Conservation (phyloP, 2,113 vertebrate species). For the Bucco capensis region DNA sequence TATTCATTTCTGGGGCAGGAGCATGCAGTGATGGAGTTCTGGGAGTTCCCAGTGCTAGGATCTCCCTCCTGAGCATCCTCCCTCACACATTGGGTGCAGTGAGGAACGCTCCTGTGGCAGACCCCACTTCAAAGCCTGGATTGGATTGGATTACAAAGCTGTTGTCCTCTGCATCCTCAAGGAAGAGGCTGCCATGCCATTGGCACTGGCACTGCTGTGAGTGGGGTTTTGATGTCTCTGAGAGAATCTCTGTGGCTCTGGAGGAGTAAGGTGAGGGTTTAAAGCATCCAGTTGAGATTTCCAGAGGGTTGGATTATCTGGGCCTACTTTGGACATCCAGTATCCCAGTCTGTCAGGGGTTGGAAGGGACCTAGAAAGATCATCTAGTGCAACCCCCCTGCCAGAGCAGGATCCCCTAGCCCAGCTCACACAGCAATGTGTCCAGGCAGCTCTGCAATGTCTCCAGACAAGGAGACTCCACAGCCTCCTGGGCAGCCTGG, state of each 20-base stretch:
- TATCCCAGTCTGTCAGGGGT: too few species aligned
- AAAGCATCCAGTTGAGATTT: not conserved
- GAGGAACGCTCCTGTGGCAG: not conserved
- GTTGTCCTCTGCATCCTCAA: fast-evolving
- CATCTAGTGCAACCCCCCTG: too few species aligned
- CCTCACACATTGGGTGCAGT: fast-evolving
- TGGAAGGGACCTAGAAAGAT: too few species aligned
- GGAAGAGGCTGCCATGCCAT: not conserved
- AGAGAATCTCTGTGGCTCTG: not conserved
- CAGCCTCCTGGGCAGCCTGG: too few species aligned
- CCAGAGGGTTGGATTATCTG: not conserved
- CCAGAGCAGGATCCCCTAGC: too few species aligned
- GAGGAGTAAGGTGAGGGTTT: not conserved
- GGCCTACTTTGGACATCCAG: not conserved
- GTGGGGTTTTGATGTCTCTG: not conserved
- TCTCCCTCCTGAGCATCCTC: not conserved
- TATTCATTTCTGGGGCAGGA: fast-evolving
- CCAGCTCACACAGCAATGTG: too few species aligned
- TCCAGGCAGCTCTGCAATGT: too few species aligned
- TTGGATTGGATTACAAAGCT: too few species aligned
- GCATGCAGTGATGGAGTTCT: not conserved
- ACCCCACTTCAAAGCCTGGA: not conserved
- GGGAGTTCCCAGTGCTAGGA: not conserved
- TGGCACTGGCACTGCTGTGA: fast-evolving
- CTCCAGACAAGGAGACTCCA: too few species aligned